Base-by-base conservation (phyloP, 2,113 vertebrate genomes). In the Neolamprologus sp. region DNA sequence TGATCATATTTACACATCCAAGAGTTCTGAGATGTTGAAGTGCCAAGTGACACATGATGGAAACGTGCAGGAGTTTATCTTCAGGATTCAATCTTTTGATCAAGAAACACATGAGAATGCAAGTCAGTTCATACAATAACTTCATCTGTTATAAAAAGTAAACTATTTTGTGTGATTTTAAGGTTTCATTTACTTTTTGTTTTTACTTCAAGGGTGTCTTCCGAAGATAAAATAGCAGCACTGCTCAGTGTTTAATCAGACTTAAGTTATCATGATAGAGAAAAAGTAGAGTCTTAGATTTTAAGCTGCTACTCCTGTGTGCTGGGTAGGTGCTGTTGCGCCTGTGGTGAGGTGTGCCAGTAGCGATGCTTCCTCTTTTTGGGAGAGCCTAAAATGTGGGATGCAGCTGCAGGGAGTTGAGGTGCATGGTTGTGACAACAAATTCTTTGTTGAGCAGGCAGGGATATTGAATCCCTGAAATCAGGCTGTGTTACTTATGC, bases 51-150 rank as follows among this genome's bases (percentile, higher is more conserved):
- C 33, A 65, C 30, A 35, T n/a, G 5, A 1, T 5, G 0, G 7
- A 26, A 0, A 11, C 3, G 0, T 17, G 30, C 11, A 45, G 16
- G 28, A 28, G 11, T 80, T 80, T 40, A 13, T 3, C 21, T 68
- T 81, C 78, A 45, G 23, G 23, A 21, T 28, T 85, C 51, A 2
- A 51, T 63, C 58, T 0, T 19, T 10, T 63, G 58, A 6, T 0
- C 28, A 57, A 0, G 54, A 57, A 26, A 26, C 1, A 8, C 0
- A 0, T 14, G 54, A 26, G 54, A 55, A 7, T 57, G 21, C 21
- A 57, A 55, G 49, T n/a, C n/a, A n/a, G n/a, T n/a, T n/a, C n/a
- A n/a, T n/a, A n/a, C n/a, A n/a, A n/a, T n/a, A n/a, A n/a, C n/a
- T n/a, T n/a, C n/a, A n/a, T n/a, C n/a, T n/a, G n/a, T n/a, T n/a